Base-by-base conservation (phyloP, 92 coral and sea anemone genomes). In the Scolanthus callimorphus region DNA sequence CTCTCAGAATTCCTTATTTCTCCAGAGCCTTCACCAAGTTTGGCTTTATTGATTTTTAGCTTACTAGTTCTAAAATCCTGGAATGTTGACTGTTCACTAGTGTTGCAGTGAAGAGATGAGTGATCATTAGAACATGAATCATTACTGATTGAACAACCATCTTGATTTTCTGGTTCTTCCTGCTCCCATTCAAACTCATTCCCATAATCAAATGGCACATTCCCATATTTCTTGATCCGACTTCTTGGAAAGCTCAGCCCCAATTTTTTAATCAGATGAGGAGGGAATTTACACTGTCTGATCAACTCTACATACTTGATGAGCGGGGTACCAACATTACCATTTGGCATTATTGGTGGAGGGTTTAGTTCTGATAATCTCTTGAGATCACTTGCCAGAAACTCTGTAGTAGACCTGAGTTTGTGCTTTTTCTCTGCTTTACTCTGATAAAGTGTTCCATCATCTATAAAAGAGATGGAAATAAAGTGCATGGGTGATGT, bases 331-430 rank as follows among this genome's bases (percentile, higher is more conserved):
- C 99, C 99, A 24, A 94, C 88, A 63, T 94, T 94, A 21, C 99
- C 99, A 81, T 84, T 94, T 11, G 99, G 99, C 99, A 94, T 94
- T 25, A 89, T 51, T 1, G 90, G 82, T 25, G 99, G 96, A 3
- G 99, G 99, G 30, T 63, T 77, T 1, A 94, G 77, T 53, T 94
- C 99, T n/a, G 83, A 56, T 11, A 94, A 69, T 55, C 74, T 86
- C 15, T 63, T 62, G 24, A 94, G 70, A 60, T 94, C 99, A 46
- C 58, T 73, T 27, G 43, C 71, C 34, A 73, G 67, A 66, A 94
- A 94, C 39, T 80, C 96, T 28, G 67, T 57, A 25, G 27, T 60
- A n/a, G 70, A 68, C 66, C 89, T 79, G 12, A 68, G 50, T 17
- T 53, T 67, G 3, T 73, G 66, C 34, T 49, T 71, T 56, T 71